Conservation (phyloP, 2,888 invertebrate genomes). For the Drosophila monieri region DNA sequence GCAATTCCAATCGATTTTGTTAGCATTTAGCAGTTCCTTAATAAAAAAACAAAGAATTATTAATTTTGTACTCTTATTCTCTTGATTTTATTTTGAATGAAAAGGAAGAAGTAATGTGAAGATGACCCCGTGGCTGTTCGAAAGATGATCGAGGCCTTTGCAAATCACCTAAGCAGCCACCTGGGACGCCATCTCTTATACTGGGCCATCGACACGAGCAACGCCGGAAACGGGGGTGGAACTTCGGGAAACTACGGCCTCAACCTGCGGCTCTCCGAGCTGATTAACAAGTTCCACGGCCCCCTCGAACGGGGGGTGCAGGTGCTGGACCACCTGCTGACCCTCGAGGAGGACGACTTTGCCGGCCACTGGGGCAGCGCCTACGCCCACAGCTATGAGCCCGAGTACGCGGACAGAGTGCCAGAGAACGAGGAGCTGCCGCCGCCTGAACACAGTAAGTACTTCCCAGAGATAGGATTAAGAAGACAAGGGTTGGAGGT, state of each 20-base stretch:
- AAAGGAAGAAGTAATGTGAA: constrained; percentile 31
- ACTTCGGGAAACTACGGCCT: constrained; percentile 60
- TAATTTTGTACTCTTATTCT: no score
- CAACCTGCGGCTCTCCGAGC: constrained; percentile 87
- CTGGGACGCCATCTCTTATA: constrained; percentile 86
- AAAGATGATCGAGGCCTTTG: constrained; percentile 84
- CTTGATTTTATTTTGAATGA: not conserved
- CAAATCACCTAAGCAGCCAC: constrained; percentile 83
- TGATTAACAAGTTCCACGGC: constrained; percentile 84
- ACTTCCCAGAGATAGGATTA: not conserved
- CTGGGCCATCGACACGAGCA: constrained; percentile 85
- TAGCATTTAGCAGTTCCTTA: not conserved
- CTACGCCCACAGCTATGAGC: constrained; percentile 82
- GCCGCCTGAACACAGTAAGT: constrained; percentile 59
- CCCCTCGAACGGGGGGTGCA: constrained; percentile 84
- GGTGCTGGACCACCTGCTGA: constrained; percentile 89
- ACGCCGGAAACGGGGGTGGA: constrained; percentile 82
- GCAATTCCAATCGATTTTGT: not conserved
- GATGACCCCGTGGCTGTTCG: constrained; percentile 54
- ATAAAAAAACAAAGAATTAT: no score
- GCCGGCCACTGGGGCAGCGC: constrained; percentile 82
- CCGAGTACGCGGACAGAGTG: constrained; percentile 67
- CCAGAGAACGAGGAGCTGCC: constrained; percentile 66
- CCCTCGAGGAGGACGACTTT: constrained; percentile 85
- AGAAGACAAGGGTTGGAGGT: no score